Conservation (phyloP, 2,888 invertebrate species). For the Chouioia cunea region DNA sequence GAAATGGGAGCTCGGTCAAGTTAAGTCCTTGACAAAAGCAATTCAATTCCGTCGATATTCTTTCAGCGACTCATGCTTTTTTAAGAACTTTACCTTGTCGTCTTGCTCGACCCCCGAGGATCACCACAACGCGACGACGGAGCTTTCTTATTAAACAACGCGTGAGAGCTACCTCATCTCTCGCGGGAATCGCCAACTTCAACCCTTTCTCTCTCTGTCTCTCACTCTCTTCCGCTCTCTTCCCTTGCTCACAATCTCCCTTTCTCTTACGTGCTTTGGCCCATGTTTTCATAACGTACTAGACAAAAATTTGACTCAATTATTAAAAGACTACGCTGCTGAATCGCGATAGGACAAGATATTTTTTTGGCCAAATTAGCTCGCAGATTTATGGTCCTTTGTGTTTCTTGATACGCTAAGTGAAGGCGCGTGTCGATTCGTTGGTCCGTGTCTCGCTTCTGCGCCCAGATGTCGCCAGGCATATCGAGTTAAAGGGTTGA, state of each 20-base stretch:
- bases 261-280: no score
- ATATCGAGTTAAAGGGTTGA: constrained; percentile 44
- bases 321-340: constrained; percentile 52
- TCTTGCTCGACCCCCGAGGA: constrained; percentile 23
- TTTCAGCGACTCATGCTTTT: constrained; percentile 35
- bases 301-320: constrained; percentile 57
- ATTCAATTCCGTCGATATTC: constrained; percentile 46
- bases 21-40: constrained; percentile 28
- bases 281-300: constrained; percentile 38
- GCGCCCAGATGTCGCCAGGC: constrained; percentile 44
- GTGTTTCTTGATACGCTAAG: constrained; percentile 19
- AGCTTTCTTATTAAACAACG: constrained; percentile 62
- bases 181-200: constrained; percentile 61
- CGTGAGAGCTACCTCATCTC: constrained; percentile 46
- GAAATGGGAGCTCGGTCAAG: constrained; percentile 16
- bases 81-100: constrained; percentile 40
- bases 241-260: no score
- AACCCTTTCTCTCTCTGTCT: constrained; percentile 58
- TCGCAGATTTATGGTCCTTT: constrained; percentile 42
- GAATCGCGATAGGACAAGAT: constrained; percentile 43
- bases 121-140: neutral
- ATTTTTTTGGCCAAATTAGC: constrained; percentile 17
- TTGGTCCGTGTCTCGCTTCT: neutral
- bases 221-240: constrained; percentile 18
- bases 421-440: constrained; percentile 6